Evolutionary conservation across 2,888 invertebrate species (phyloP), one percentile per base, ranked within the genome.

Genomic region (Eilema caniola): DNA sequence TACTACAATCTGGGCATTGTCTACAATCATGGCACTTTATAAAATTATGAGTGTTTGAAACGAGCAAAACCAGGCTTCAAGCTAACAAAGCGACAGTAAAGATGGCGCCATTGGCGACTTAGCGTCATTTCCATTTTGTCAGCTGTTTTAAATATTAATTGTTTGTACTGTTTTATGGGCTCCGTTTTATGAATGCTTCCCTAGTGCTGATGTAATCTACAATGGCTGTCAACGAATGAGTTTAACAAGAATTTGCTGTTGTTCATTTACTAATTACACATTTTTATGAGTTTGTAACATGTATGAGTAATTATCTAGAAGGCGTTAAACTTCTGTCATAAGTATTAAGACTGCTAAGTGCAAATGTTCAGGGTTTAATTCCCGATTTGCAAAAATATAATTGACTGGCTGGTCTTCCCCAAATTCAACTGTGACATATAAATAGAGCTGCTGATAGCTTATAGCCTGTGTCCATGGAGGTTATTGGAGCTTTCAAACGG

Each of bases 121-220:
- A 73, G 66, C 82, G 79, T 79, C 86, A 91, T 91, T 90, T 89
- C 87, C 89, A 89, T 90, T 83, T 79, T 80, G 87, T 87, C 89
- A 86, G 84, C 87, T 90, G 88, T 87, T 91, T 90, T 90, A 89
- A 89, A 90, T 90, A 90, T 89, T 88, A 90, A 91, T 89, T 86
- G 87, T 87, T 88, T 83, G 85, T 83, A 76, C 73, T 83, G 76
- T 85, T 86, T 86, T 87, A 87, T 86, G 84, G 78, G 82, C 82
- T 73, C 75, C 62, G 72, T 65, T 74, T 77, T 81, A 82, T 82
- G 71, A 67, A 74, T 71, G 63, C 73, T 69, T 62, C 74, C 66
- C 74, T 72, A 65, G 59, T 65, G 77, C 71, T 67, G 69, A 62
- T 74, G 64, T 56, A 16, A 67, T 61, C 69, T 66, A 11, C 11